Evolutionary conservation across 2,797 vertebrate species (phyloP).

Genomic region (Muscicapa comitata): DNA sequence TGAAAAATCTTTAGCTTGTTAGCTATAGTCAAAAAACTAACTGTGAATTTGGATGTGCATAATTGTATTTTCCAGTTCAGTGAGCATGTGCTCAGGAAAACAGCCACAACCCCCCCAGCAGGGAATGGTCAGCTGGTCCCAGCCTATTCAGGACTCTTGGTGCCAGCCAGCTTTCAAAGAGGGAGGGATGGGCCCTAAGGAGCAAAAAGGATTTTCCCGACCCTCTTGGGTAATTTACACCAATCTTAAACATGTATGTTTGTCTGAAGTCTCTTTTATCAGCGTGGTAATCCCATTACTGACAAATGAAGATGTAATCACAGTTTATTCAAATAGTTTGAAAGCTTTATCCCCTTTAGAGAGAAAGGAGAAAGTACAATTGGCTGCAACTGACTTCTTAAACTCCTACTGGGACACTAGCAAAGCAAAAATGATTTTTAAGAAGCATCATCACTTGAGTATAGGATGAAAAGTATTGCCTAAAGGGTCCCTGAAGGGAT

Average conservation of each 20-base stretch:
- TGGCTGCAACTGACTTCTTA: constrained; percentile 72
- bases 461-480: not conserved
- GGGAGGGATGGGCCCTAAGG: constrained; percentile 22
- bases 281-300: constrained; percentile 86
- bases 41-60: constrained; percentile 80
- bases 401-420: constrained; percentile 59
- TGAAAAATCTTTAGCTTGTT: constrained; percentile 76
- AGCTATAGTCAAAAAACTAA: constrained; percentile 63
- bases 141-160: constrained; percentile 54
- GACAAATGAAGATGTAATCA: constrained; percentile 86
- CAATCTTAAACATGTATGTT: constrained; percentile 77
- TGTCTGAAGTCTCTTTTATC: constrained; percentile 74
- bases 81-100: constrained; percentile 58
- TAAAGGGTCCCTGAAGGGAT: not conserved
- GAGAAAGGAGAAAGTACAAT: constrained; percentile 62
- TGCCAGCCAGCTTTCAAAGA: constrained; percentile 59
- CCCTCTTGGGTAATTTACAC: constrained; percentile 79
- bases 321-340: constrained; percentile 75
- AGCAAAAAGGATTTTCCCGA: constrained; percentile 63
- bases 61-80: constrained; percentile 86
- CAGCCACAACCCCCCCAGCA: constrained; percentile 55
- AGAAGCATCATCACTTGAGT: not conserved
- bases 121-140: constrained; percentile 67
- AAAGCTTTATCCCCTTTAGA: constrained; percentile 72
- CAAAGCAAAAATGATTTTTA: not conserved